Conservation (phyloP, 2,797 vertebrate species). For the Salarias fasciatus region DNA sequence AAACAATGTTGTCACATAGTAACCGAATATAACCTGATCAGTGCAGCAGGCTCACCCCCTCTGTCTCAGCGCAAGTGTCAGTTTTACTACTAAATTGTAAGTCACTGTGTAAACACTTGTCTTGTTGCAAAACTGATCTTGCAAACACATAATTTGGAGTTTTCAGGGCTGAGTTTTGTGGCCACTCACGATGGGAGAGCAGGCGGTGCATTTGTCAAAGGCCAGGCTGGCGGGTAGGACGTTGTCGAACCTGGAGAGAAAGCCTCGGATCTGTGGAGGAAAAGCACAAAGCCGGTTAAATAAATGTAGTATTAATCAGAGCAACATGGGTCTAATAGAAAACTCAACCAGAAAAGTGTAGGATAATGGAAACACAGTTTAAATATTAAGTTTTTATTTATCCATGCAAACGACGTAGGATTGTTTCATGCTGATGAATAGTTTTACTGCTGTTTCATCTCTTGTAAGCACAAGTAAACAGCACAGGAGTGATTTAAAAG, state of each 20-base stretch:
- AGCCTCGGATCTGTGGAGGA: slow-evolving; percentile 92
- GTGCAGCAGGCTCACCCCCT: slow-evolving; percentile 10
- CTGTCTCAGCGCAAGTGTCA: neutral
- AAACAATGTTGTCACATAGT: slow-evolving; percentile 42
- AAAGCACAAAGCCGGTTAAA: neutral
- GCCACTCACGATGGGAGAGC: slow-evolving; percentile 91
- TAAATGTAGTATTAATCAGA: neutral
- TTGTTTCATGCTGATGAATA: no score
- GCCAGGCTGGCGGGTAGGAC: slow-evolving; percentile 97
- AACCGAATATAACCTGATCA: slow-evolving; percentile 30
- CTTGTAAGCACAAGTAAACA: neutral
- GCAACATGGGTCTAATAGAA: slow-evolving; percentile 13
- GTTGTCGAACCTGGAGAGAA: slow-evolving; percentile 97
- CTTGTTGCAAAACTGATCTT: neutral
- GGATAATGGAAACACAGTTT: no score
- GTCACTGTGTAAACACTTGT: neutral
- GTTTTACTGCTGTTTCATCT: no score
- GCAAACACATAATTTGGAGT: neutral
- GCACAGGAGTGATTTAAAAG: slow-evolving; percentile 7
- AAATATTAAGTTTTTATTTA: no score
- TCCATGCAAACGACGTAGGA: no score
- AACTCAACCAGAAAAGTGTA: neutral
- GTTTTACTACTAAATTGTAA: neutral
- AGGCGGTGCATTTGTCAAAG: slow-evolving; percentile 98
- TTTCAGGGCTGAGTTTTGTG: neutral